Percentiles rank a stretch among this genome's conserved stretches.
Evolutionary conservation across 2,888 invertebrate genomes (phyloP).

Genomic region (Rhabditoides inermis): DNA sequence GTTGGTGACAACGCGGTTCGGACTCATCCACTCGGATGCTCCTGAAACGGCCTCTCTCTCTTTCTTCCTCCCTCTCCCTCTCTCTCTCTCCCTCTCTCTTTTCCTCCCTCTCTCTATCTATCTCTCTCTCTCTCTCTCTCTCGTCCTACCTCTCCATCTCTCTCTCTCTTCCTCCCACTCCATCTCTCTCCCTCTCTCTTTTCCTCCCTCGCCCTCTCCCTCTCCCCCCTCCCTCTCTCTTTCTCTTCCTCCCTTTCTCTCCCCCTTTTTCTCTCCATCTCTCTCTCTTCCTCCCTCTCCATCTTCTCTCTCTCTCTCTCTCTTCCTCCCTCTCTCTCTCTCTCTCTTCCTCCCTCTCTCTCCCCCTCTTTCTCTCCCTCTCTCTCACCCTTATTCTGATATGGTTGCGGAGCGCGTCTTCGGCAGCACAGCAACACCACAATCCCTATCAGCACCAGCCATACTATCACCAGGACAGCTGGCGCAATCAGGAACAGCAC

Average conservation of each 20-base stretch:
- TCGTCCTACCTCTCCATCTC: too few species aligned
- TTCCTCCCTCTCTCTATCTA: too few species aligned
- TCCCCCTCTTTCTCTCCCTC: not conserved
- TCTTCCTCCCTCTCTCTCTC: not conserved
- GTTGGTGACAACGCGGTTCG: too few species aligned
- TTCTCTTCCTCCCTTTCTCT: not conserved
- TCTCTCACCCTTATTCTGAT: not conserved
- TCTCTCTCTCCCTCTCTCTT: not conserved
- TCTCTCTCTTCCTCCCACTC: too few species aligned
- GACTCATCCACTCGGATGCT: too few species aligned
- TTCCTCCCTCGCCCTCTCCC: too few species aligned
- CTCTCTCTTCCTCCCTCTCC: too few species aligned
- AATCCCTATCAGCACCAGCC: constrained; percentile 29
- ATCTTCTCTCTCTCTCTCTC: not conserved
- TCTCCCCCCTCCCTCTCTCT: not conserved
- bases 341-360: not conserved
- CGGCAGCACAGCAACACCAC: constrained; percentile 22
- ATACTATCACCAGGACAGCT: constrained; percentile 19
- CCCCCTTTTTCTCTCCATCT: not conserved
- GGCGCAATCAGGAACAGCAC: constrained; percentile 25
- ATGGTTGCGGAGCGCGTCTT: constrained; percentile 12
- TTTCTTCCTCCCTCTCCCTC: too few species aligned
- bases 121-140: too few species aligned
- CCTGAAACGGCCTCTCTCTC: too few species aligned
- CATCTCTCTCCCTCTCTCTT: too few species aligned